Base-by-base conservation (phyloP, 2,888 invertebrate species). In the Eucriotettix oculatus region DNA sequence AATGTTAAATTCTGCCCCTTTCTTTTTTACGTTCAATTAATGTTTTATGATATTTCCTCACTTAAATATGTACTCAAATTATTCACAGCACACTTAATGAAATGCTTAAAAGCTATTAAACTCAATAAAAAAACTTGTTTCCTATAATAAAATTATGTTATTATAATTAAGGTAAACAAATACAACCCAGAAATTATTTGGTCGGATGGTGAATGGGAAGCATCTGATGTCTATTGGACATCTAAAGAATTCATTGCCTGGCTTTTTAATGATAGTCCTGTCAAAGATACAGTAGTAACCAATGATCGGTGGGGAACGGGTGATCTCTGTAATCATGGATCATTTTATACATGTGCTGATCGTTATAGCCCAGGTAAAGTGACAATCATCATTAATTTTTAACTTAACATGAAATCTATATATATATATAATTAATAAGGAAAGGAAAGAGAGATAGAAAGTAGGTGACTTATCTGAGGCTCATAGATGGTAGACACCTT, bases 201-300 rank as follows among this genome's bases (percentile, higher is more conserved):
- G 95, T 86, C 92, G 0, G 96, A 96, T 72, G 96, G 96, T 0
- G 96, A 95, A 67, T 94, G 94, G 93, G 94, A 93, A 71, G 87
- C 90, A 0, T 73, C 80, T 0, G 86, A 87, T 64, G 76, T 76
- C 1, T 95, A 95, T 68, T 96, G 92, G 91, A 82, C 82, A 65
- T 83, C 92, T 0, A 85, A 83, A 54, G 85, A 89, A 60, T 88
- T 96, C 68, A 75, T 96, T 1, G 85, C 93, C 1, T 95, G 94
- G 94, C 74, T 95, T n/a, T 96, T 92, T 69, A 95, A 92, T 69
- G 86, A 90, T 0, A 94, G 94, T 69, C 90, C 91, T 0, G 90
- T 97, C 0, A 87, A 85, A 68, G 84, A 94, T 65, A 85, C 83
- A 7, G 82, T 98, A 0, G 93, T 96, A 0, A 87, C 87, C 0